phyloP scores from a whole-genome alignment of 2,113 vertebrate genomes.

The Microcebus griseorufus region DNA sequence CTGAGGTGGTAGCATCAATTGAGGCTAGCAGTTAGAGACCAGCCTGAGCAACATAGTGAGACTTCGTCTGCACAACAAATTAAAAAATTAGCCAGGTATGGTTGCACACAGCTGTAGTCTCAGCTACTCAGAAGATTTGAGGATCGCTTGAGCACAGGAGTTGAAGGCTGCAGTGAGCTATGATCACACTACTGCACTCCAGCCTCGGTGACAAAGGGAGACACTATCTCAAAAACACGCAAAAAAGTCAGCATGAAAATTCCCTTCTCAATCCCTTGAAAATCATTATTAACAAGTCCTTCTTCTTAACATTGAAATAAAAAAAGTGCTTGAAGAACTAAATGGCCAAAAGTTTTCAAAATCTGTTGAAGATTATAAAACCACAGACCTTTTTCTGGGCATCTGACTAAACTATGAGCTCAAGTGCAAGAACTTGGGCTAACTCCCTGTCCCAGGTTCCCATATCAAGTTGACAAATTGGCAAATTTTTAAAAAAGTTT shows the following conservation, averaged over 20 bases:
- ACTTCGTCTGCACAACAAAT: background rate
- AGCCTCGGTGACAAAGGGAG: too few species aligned
- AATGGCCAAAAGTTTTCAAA: background rate
- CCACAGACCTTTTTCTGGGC: background rate
- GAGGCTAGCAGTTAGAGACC: too few species aligned
- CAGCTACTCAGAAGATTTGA: too few species aligned
- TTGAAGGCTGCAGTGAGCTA: too few species aligned
- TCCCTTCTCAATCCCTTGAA: background rate
- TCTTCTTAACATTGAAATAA: conserved; percentile 2
- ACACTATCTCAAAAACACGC: too few species aligned
- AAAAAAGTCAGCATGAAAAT: background rate
- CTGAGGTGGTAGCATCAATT: too few species aligned
- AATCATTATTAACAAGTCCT: background rate
- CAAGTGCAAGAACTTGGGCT: background rate
- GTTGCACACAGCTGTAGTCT: too few species aligned
- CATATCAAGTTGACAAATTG: background rate
- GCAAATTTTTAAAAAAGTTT: background rate
- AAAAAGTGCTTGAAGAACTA: conserved; percentile 31
- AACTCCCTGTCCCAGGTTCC: background rate
- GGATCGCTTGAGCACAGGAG: too few species aligned
- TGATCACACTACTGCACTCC: too few species aligned
- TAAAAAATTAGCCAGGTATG: background rate
- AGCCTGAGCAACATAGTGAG: too few species aligned
- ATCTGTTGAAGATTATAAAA: conserved; percentile 7
- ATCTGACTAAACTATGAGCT: background rate